Base-by-base conservation (phyloP, 2,797 vertebrate genomes). In the Schizopygopsis malacanthus region DNA sequence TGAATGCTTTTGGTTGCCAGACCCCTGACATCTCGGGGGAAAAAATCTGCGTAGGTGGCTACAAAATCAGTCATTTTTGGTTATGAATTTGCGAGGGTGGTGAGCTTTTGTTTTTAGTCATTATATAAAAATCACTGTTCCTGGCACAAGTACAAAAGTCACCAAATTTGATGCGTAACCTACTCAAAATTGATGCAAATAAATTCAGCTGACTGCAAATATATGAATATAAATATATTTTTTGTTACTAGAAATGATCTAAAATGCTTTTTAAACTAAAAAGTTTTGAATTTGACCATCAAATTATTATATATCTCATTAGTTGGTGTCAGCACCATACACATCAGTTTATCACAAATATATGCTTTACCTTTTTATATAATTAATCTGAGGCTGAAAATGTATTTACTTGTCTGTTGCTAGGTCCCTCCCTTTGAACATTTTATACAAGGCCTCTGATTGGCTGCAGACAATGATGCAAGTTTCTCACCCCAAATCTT, bases 401-500 rank as follows among this genome's bases (percentile, higher is more conserved):
- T 93, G 93, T 94, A 95, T 95, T 94, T 94, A 95, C 93, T 94
- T 90, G 78, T 90, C 95, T 96, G 95, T 96, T 96, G 95, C 95
- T 96, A 96, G 95, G 95, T 95, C 95, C 96, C 95, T 95, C 95
- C 95, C 94, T 96, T 95, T 95, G 95, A 95, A 95, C 93, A 94
- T 95, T 95, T 92, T 90, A 92, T 92, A 89, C 52, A 79, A 92
- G 92, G 88, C 86, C 84, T 93, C 81, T 90, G 91, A 96, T 96
- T 96, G 95, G 95, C 90, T 88, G 63, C 83, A 88, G 25, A 76
- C 71, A 91, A 96, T 97, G 97, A 96, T 97, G 96, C 95, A 96
- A 96, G 93, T 93, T 91, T 95, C 93, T 95, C 93, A 94, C 92
- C 93, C 94, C 91, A 93, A 94, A 95, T 95, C 95, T 94, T 94